These are phyloP conservation scores for Achlya flavicornis DNA, from an alignment of 2,888 invertebrate genomes.

Conservation along the genomic window DNA sequence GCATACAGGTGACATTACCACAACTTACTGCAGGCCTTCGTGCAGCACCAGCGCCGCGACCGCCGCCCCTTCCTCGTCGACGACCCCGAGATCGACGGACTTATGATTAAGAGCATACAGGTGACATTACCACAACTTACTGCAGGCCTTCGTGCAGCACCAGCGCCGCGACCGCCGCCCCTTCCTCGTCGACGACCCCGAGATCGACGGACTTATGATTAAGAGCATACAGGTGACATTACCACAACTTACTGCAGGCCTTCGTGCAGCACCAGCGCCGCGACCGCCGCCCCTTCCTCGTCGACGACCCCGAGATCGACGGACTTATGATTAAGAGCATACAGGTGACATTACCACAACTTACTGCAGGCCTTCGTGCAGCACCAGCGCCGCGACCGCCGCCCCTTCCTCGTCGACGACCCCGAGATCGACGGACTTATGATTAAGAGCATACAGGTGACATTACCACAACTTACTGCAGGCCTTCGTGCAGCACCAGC, in stretches of 20 bases:
- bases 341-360: conserved; percentile 52
- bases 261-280: conserved; percentile 95
- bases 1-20: too few species aligned
- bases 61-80: conserved; percentile 93
- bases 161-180: conserved; percentile 93
- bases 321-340: conserved; percentile 87
- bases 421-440: conserved; percentile 96
- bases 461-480: conserved; percentile 8
- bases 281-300: conserved; percentile 92
- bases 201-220: conserved; percentile 93
- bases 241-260: conserved; percentile 82
- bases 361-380: conserved; percentile 92
- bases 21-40: conserved; percentile 88
- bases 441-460: conserved; percentile 81
- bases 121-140: conserved; percentile 47
- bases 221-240: conserved; percentile 76
- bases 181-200: conserved; percentile 94
- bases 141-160: conserved; percentile 94
- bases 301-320: conserved; percentile 97
- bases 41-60: conserved; percentile 94
- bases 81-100: conserved; percentile 97
- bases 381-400: conserved; percentile 93
- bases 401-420: conserved; percentile 94
- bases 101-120: conserved; percentile 85
- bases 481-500: too few species aligned